Conservation (phyloP, 2,113 vertebrate species). For the Fulmarus glacialis region DNA sequence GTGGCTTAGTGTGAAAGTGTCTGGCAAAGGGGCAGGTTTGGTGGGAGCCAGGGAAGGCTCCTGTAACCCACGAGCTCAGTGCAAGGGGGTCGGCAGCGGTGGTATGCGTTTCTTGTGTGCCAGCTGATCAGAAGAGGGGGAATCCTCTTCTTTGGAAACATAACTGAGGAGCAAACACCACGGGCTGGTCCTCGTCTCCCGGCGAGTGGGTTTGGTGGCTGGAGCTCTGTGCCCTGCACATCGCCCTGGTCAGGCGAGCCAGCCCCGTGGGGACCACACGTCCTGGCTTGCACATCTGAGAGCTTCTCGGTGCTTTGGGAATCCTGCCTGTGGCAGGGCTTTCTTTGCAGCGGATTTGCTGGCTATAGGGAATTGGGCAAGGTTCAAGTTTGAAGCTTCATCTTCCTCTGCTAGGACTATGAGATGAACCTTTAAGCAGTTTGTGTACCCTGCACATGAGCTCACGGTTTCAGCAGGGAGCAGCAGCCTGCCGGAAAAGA, state of each 20-base stretch:
- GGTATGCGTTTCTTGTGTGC: rapidly evolving
- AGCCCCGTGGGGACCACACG: rapidly evolving
- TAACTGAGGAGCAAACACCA: neutral
- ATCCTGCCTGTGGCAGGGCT: neutral
- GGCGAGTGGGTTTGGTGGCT: neutral
- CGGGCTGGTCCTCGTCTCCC: rapidly evolving
- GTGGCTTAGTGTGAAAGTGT: neutral
- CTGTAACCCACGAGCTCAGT: rapidly evolving
- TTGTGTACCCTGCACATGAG: neutral
- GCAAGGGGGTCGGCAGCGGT: neutral
- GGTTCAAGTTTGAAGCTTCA: neutral
- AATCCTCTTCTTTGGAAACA: neutral
- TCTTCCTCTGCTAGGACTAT: neutral
- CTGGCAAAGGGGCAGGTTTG: neutral
- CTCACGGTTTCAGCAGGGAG: neutral
- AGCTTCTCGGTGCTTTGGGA: neutral
- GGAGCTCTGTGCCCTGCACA: neutral
- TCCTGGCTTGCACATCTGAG: neutral
- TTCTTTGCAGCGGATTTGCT: neutral
- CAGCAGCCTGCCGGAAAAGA: neutral
- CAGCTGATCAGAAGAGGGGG: neutral
- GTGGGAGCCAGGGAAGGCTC: neutral
- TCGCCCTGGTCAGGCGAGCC: rapidly evolving
- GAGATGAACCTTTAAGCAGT: neutral
- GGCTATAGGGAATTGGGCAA: neutral